Base-by-base conservation (phyloP, 2,797 vertebrate genomes). In the Geotrypetes seraphini region DNA sequence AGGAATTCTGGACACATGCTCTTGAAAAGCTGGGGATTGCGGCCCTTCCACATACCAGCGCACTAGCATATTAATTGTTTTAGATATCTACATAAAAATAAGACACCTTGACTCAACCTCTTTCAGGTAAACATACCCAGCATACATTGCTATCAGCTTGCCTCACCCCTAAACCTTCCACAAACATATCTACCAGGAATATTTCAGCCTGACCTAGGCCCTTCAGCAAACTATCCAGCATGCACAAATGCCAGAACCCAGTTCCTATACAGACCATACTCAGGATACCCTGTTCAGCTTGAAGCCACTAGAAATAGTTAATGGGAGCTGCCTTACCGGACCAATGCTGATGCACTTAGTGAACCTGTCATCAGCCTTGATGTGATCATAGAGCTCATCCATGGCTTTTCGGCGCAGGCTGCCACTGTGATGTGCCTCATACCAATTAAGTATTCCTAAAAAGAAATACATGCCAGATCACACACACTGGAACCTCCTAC, bases 41-140 rank as follows among this genome's bases (percentile, higher is more conserved):
- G 87, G 73, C 12, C 96, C 96, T 0, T 99, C 92, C 39, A 79
- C 71, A 0, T 81, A 56, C 93, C 93, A 98, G 33, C 92, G 83
- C 26, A 95, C 89, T 33, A 99, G 60, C 92, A 97, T 99, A 65
- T 97, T 98, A 62, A 97, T 88, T 0, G 84, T 91, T 66, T 99
- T 99, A 0, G 94, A 97, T 56, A 99, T 93, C 93, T 99, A 66
- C 13, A 23, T 33, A 34, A 1, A 15, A 4, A 25, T 14, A 13
- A 44, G 21, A 18, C 12, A 20, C 5, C 15, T 26, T 10, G 10
- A n/a, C 6, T 23, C 10, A 25, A 25, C 4, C 16, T n/a, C n/a
- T n/a, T n/a, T n/a, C n/a, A n/a, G n/a, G n/a, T n/a, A n/a, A n/a
- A n/a, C n/a, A n/a, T n/a, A n/a, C 15, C 10, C 7, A 7, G 12